phyloP scores from a whole-genome alignment of 2,888 invertebrate species.

The Cyaniris semiargus region DNA sequence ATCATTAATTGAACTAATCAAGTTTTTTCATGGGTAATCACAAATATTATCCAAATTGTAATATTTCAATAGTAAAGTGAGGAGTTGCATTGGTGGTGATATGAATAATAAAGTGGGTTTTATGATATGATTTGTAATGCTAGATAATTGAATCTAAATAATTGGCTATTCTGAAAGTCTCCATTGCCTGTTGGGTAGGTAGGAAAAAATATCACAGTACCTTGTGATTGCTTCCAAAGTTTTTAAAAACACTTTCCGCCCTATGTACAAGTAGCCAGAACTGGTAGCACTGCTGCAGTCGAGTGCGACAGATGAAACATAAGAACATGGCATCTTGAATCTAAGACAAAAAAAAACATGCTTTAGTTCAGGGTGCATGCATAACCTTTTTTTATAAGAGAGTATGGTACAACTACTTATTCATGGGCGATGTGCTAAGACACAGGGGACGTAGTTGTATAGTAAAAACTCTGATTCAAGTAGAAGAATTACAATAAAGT shows the following conservation, averaged over 20 bases:
- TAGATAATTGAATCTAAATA: background rate
- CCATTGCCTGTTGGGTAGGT: no score
- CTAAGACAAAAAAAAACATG: background rate
- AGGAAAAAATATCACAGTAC: background rate
- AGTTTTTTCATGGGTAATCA: no score
- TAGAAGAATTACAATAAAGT: background rate
- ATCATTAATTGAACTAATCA: no score
- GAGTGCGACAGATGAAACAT: slow-evolving; percentile 14
- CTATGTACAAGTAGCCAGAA: background rate
- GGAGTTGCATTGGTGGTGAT: background rate
- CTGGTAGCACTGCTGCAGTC: slow-evolving; percentile 18
- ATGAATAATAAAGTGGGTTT: background rate
- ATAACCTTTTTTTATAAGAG: background rate
- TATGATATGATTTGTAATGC: background rate
- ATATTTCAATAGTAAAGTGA: no score
- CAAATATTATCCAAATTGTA: no score
- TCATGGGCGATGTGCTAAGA: background rate
- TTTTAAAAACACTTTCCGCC: background rate
- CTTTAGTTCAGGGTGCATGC: background rate
- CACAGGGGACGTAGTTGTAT: background rate
- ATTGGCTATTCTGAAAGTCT: no score
- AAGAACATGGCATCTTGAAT: background rate
- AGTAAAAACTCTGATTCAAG: background rate
- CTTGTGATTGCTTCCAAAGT: slow-evolving; percentile 2
- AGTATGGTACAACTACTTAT: background rate